Percentiles rank a stretch among this genome's conserved stretches.
phyloP scores from a whole-genome alignment of 2,113 vertebrate genomes.

The Platichthys flesus region DNA sequence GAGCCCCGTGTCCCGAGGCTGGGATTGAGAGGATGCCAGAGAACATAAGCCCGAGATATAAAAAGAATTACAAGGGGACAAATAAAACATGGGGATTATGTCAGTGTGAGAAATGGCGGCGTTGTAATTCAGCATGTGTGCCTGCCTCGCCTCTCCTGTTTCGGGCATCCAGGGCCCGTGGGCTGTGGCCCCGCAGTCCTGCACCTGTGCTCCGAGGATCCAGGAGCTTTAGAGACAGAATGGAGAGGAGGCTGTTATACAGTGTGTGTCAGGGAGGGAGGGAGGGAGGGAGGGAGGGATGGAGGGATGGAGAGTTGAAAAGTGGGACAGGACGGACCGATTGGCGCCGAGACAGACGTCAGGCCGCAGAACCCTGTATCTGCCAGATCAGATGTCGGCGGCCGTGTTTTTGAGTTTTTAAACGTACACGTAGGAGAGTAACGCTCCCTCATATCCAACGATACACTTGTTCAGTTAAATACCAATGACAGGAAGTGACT shows the following conservation, averaged over 20 bases:
- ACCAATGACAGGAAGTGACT: constrained; percentile 50
- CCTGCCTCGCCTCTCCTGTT: constrained; percentile 63
- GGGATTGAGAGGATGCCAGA: constrained; percentile 79
- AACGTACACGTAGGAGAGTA: constrained; percentile 7
- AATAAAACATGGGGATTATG: constrained; percentile 83
- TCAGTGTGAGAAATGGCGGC: constrained; percentile 78
- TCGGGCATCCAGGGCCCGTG: constrained; percentile 65
- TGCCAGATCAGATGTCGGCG: constrained; percentile 36
- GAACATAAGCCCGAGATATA: constrained; percentile 82
- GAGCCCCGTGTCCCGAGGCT: constrained; percentile 74
- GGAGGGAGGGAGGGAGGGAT: not conserved
- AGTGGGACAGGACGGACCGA: not conserved
- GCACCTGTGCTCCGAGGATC: constrained; percentile 70
- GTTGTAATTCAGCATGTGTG: constrained; percentile 72
- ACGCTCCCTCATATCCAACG: constrained; percentile 6
- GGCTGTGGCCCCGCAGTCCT: constrained; percentile 67
- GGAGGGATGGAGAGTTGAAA: not conserved
- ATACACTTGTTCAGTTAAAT: constrained; percentile 56
- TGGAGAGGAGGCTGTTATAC: constrained; percentile 42
- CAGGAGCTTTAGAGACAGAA: constrained; percentile 64
- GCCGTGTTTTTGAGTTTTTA: constrained; percentile 46
- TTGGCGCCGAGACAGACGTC: too few species aligned
- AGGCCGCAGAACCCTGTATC: constrained; percentile 22
- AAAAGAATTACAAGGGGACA: constrained; percentile 81
- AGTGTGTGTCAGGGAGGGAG: constrained; percentile 35